Base-by-base conservation (phyloP, 2,797 vertebrate species). In the Lerista edwardsae region DNA sequence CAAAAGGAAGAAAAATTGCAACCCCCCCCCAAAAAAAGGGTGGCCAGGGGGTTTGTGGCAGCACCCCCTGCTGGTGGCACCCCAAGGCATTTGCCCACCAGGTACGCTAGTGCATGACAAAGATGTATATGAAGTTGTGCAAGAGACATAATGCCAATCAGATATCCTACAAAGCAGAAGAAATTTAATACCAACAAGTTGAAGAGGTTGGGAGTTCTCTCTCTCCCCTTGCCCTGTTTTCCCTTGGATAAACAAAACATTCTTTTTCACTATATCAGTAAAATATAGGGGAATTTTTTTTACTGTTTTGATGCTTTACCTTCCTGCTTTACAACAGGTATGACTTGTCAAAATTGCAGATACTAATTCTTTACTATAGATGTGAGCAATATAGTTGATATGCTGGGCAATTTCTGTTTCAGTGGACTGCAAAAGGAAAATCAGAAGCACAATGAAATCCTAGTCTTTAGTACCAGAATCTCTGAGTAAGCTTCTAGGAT, bases 241-340 rank as follows among this genome's bases (percentile, higher is more conserved):
- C 76, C 78, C 78, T 69, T 71, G 88, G 27, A 77, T 39, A 94
- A 94, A 93, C 91, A 80, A 62, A 75, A 64, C 87, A 74, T 31
- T 91, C 68, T 85, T 68, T 93, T 84, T 72, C 39, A 31, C 55
- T 84, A 75, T 83, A 82, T 62, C 57, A 85, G 55, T 83, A 84
- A 87, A 92, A 93, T 84, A 89, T 65, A 87, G 57, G 82, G 59
- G 84, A 68, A 34, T 82, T 19, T 80, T 90, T 88, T 81, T 69
- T 84, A 75, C 72, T 87, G 73, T 61, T 23, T 59, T 77, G 15
- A 75, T 87, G 84, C 78, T 77, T 31, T 62, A 59, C 21, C 57
- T 59, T 59, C 57, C 57, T 59, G 57, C 57, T 59, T 59, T 59
- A 1, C 57, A 59, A 59, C 57, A 59, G 21, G 57, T 23, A 59